Evolutionary conservation across 2,113 vertebrate genomes (phyloP), one percentile per base, ranked within the genome.

Genomic region (Strigops habroptila): DNA sequence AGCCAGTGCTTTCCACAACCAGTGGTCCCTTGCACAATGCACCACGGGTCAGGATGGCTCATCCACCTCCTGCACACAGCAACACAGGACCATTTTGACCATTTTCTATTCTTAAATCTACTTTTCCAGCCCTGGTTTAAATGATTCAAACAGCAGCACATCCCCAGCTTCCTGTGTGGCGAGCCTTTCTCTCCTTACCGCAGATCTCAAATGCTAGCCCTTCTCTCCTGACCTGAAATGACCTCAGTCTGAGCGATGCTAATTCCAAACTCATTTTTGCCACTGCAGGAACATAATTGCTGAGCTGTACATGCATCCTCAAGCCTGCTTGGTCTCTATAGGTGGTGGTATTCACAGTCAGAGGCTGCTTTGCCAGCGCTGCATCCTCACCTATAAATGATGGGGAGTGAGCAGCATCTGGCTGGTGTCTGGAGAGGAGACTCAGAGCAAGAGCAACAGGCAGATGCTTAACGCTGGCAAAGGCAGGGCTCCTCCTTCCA

Each of bases 291-390:
- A 64, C 1, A 1, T 18, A 22, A 15, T 12, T 62, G 71, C 94
- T 0, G 8, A 73, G 57, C 17, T 17, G 67, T 67, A 28, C 16
- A 3, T 0, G 9, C 28, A 18, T 17, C 62, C 71, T n/a, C 23
- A 46, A 2, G 8, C 31, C 51, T 14, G 24, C 64, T 6, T 3
- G 35, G 19, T 18, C 24, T 27, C 46, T 30, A 23, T 55, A 57
- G 51, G 39, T 2, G 16, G 75, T 17, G 22, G 22, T 2, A 3
- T 10, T 16, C 0, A 2, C 28, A 27, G 60, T 5, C 7, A 10
- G 33, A 1, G 0, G 0, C 2, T 2, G 10, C 73, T 30, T 28
- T 4, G 30, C n/a, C 51, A 5, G 70, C 0, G 0, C 64, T 10
- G 65, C 68, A 25, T 37, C n/a, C 19, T 3, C 35, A 3, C 2